These are phyloP conservation scores for Oophaga sylvatica DNA, from an alignment of 2,797 vertebrate species.

Conservation along the genomic window DNA sequence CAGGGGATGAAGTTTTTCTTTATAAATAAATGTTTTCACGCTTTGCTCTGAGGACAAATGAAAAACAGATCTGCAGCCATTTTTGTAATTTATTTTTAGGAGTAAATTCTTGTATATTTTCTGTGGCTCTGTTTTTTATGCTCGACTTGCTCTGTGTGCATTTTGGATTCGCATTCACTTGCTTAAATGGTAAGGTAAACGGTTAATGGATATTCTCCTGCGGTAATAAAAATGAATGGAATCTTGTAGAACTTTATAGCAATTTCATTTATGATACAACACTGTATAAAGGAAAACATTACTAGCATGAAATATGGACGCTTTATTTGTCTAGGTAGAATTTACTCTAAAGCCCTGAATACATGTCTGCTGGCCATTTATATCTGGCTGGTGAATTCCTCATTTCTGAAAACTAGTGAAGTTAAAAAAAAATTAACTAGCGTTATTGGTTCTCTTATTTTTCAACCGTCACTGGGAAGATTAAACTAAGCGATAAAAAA, in stretches of 20 bases:
- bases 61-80: conserved; percentile 6
- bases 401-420: background rate
- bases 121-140: conserved; percentile 8
- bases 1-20: conserved; percentile 26
- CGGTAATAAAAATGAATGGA: background rate
- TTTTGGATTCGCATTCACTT: background rate
- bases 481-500: background rate
- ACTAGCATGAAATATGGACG: background rate
- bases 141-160: background rate
- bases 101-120: conserved; percentile 17
- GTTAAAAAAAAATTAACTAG: background rate
- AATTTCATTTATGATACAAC: background rate
- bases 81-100: conserved; percentile 22
- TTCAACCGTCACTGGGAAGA: background rate
- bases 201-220: background rate
- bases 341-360: background rate
- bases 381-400: background rate
- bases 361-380: background rate
- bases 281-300: background rate
- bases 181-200: background rate
- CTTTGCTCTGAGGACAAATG: background rate
- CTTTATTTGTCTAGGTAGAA: background rate
- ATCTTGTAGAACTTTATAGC: background rate
- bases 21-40: conserved; percentile 32
- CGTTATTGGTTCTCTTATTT: background rate